Conservation (phyloP, 2,888 invertebrate species). For the Eristalis arbustorum region DNA sequence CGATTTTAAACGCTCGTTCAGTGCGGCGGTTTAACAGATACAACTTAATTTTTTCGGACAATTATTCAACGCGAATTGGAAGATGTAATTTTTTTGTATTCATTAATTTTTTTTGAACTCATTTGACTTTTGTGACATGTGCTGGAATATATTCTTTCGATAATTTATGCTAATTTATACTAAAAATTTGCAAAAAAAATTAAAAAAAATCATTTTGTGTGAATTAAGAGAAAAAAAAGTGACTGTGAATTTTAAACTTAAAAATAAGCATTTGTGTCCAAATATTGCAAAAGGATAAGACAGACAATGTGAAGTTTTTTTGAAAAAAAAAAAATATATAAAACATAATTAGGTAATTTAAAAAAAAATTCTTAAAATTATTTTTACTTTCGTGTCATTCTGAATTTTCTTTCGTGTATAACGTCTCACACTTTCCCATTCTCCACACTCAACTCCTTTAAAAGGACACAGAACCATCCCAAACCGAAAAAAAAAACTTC, state of each 20-base stretch:
- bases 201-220: neutral
- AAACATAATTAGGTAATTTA: neutral
- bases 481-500: neutral
- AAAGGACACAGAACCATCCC: neutral
- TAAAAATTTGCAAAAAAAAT: neutral
- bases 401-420: neutral
- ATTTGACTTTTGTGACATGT: conserved; percentile 16
- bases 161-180: conserved; percentile 5
- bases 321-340: neutral
- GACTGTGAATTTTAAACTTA: conserved; percentile 34
- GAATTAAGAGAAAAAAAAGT: conserved; percentile 16
- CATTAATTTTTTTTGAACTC: neutral
- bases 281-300: conserved; percentile 26
- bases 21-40: conserved; percentile 54
- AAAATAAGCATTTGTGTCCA: conserved; percentile 17
- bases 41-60: neutral
- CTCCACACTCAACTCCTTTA: neutral
- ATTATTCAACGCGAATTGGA: neutral
- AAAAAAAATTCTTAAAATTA: neutral
- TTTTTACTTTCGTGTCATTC: neutral
- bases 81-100: neutral
- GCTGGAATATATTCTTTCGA: neutral
- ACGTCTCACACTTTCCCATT: neutral
- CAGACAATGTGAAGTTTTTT: neutral
- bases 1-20: conserved; percentile 72